Evolutionary conservation across 64 coral and sea anemone species (phyloP).

Genomic region (Trachythela sp.): DNA sequence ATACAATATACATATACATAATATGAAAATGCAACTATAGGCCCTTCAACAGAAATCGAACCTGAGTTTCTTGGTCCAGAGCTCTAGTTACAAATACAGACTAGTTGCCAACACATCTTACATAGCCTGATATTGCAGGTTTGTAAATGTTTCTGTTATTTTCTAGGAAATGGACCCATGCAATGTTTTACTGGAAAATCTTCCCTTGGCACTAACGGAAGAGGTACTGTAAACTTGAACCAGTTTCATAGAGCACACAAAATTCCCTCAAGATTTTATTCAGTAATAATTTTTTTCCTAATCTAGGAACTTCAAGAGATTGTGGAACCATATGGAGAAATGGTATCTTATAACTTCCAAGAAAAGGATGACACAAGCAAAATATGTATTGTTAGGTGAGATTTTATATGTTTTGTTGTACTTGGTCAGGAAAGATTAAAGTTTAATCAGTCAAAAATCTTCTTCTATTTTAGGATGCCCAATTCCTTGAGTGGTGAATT

Average conservation of each 20-base stretch:
- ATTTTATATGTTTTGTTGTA: background rate
- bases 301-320: background rate
- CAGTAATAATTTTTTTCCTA: background rate
- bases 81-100: background rate
- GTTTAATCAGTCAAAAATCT: background rate
- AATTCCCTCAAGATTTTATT: too few species aligned
- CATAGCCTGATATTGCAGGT: too few species aligned
- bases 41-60: too few species aligned
- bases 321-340: background rate
- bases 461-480: background rate
- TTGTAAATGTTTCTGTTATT: too few species aligned
- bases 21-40: too few species aligned
- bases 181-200: background rate
- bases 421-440: background rate
- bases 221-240: background rate
- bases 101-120: too few species aligned
- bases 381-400: background rate
- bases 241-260: too few species aligned
- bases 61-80: too few species aligned
- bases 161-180: constrained; percentile 9
- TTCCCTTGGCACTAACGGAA: background rate
- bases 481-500: background rate
- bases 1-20: too few species aligned
- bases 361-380: background rate
- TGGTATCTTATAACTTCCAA: background rate